These are phyloP conservation scores for Cheilosia pagana DNA, from an alignment of 2,888 invertebrate species.

Conservation along the genomic window DNA sequence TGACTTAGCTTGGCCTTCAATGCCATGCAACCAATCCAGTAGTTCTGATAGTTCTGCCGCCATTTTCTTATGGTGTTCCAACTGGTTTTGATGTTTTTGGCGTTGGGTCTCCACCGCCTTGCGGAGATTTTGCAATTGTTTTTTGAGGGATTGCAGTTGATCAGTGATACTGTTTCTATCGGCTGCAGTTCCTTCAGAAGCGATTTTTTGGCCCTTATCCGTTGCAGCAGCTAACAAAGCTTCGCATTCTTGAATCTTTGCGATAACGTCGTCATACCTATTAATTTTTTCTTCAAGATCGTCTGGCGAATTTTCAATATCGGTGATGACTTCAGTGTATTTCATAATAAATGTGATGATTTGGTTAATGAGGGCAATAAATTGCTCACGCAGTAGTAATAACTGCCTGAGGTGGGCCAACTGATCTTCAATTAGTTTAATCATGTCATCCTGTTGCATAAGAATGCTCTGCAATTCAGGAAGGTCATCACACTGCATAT, in stretches of 20 bases:
- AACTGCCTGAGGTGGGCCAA: slow-evolving; percentile 91
- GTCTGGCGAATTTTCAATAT: slow-evolving; percentile 93
- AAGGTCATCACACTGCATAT: slow-evolving; percentile 90
- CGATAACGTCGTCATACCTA: slow-evolving; percentile 92
- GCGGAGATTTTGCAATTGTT: slow-evolving; percentile 91
- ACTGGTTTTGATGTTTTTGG: slow-evolving; percentile 93
- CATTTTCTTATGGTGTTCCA: slow-evolving; percentile 94
- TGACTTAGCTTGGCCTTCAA: slow-evolving; percentile 92
- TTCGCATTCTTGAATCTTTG: slow-evolving; percentile 95
- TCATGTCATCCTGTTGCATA: slow-evolving; percentile 93
- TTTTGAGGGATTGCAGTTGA: slow-evolving; percentile 93
- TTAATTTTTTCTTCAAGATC: slow-evolving; percentile 94
- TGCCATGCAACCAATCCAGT: slow-evolving; percentile 92
- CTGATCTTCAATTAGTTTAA: slow-evolving; percentile 93
- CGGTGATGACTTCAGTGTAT: slow-evolving; percentile 92
- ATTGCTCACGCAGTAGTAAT: slow-evolving; percentile 93
- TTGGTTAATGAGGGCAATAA: slow-evolving; percentile 92
- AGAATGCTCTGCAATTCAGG: slow-evolving; percentile 92
- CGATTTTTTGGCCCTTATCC: slow-evolving; percentile 96
- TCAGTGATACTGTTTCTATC: slow-evolving; percentile 95
- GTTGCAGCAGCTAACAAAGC: slow-evolving; percentile 93
- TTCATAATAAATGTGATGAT: slow-evolving; percentile 94
- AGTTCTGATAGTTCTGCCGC: slow-evolving; percentile 92
- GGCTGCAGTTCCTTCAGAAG: slow-evolving; percentile 93
- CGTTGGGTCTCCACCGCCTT: slow-evolving; percentile 93